Evolutionary conservation across 2,113 vertebrate species (phyloP).

Genomic region (Porphyrio hochstetteri): DNA sequence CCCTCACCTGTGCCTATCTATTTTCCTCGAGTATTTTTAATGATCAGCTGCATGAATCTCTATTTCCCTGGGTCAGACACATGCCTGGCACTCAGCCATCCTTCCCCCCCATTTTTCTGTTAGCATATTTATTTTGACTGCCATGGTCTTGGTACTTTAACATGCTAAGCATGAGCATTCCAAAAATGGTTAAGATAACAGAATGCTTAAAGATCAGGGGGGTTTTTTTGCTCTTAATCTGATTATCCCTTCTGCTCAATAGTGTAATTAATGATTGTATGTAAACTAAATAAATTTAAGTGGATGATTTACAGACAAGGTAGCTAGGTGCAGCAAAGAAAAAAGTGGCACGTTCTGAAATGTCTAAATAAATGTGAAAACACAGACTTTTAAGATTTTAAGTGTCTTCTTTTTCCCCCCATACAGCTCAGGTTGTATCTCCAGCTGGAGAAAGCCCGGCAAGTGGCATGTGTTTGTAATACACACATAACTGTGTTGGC

Average conservation of each 20-base stretch:
- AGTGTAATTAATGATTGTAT: not conserved
- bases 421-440: not conserved
- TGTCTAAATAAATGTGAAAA: not conserved
- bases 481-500: not conserved
- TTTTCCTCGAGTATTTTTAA: not conserved
- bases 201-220: not conserved
- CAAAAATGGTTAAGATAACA: not conserved
- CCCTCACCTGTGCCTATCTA: not conserved
- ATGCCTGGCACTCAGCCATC: not conserved
- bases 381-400: not conserved
- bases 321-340: not conserved
- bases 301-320: not conserved
- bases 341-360: not conserved
- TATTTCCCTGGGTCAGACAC: not conserved
- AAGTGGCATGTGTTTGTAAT: slow-evolving; percentile 52
- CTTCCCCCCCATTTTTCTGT: not conserved
- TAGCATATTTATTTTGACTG: not conserved
- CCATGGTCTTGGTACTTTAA: not conserved
- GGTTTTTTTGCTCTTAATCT: not conserved
- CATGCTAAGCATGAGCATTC: not conserved
- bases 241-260: not conserved
- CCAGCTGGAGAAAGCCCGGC: slow-evolving; percentile 12
- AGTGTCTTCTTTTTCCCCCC: rapidly evolving
- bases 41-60: not conserved
- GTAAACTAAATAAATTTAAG: not conserved